phyloP scores from a whole-genome alignment of 2,888 invertebrate species.

The Diloba caeruleocephala region DNA sequence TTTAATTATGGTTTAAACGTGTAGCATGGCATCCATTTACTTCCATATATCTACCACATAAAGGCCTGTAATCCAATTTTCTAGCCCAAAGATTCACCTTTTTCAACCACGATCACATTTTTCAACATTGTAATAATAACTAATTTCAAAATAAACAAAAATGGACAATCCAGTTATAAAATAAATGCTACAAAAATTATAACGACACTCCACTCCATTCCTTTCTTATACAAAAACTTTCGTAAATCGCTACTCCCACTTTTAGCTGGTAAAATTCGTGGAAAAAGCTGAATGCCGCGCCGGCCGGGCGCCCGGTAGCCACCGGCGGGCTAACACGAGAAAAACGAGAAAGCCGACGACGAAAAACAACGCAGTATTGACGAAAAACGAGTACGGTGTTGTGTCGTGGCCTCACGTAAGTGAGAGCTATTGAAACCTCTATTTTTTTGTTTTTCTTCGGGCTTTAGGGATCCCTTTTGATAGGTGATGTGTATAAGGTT shows the following conservation, averaged over 20 bases:
- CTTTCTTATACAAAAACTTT: slow-evolving; percentile 45
- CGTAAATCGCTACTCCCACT: slow-evolving; percentile 61
- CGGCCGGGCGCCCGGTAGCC: slow-evolving; percentile 38
- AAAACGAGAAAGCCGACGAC: slow-evolving; percentile 45
- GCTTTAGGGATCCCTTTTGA: slow-evolving; percentile 23
- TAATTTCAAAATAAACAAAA: too few relatives aligned
- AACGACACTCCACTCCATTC: slow-evolving; percentile 26
- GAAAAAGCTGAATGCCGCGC: slow-evolving; percentile 57
- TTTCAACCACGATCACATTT: too few relatives aligned
- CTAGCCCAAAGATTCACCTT: too few relatives aligned
- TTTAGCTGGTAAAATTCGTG: slow-evolving; percentile 61
- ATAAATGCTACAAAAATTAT: not conserved
- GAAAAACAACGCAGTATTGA: slow-evolving; percentile 58
- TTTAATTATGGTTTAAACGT: too few relatives aligned
- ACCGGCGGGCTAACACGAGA: slow-evolving; percentile 43
- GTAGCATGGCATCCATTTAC: too few relatives aligned
- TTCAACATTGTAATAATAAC: too few relatives aligned
- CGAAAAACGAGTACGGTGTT: slow-evolving; percentile 60
- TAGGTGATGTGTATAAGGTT: slow-evolving; percentile 6
- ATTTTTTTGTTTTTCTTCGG: slow-evolving; percentile 33
- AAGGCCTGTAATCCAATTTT: too few relatives aligned
- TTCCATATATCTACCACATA: too few relatives aligned
- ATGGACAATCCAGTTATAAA: not conserved
- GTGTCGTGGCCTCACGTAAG: slow-evolving; percentile 48
- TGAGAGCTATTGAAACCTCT: slow-evolving; percentile 46